Conservation (phyloP, 1,140 invertebrate species). For the Zaprionus gabonicus region DNA sequence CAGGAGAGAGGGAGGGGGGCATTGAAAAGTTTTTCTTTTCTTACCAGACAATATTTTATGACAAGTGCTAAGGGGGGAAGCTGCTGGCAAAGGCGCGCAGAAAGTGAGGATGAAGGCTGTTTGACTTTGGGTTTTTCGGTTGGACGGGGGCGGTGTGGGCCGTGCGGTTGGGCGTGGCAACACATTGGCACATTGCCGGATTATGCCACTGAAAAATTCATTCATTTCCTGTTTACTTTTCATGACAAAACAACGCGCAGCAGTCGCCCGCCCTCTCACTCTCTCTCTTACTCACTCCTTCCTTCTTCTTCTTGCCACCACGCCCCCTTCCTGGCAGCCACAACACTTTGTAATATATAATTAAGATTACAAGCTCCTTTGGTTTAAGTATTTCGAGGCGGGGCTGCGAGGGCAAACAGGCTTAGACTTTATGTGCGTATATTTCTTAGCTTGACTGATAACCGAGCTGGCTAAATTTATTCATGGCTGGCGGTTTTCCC, state of each 20-base stretch:
- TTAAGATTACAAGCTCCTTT: constrained; percentile 80
- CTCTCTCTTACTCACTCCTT: background rate
- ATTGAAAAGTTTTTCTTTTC: constrained; percentile 82
- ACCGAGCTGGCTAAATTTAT: constrained; percentile 77
- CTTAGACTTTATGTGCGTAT: constrained; percentile 51
- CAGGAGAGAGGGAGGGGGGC: constrained; percentile 19
- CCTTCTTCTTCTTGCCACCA: no score
- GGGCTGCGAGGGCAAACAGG: constrained; percentile 26
- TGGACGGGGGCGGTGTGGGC: constrained; percentile 3
- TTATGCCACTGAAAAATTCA: constrained; percentile 82
- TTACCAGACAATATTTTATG: constrained; percentile 82
- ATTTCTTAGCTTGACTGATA: constrained; percentile 75
- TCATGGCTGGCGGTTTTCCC: constrained; percentile 60
- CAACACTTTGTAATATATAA: constrained; percentile 82
- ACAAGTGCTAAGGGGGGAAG: constrained; percentile 55
- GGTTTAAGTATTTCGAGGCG: constrained; percentile 62
- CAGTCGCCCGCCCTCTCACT: no score
- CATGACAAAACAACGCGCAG: constrained; percentile 57
- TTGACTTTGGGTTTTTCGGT: background rate
- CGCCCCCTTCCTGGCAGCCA: constrained; percentile 29
- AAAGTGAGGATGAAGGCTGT: constrained; percentile 18
- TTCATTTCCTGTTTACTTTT: constrained; percentile 80
- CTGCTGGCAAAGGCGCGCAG: background rate
- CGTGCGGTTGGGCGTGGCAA: constrained; percentile 52
- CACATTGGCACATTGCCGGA: constrained; percentile 78